Base-by-base conservation (phyloP, 1,140 invertebrate genomes). In the Scaptomyza pallida region DNA sequence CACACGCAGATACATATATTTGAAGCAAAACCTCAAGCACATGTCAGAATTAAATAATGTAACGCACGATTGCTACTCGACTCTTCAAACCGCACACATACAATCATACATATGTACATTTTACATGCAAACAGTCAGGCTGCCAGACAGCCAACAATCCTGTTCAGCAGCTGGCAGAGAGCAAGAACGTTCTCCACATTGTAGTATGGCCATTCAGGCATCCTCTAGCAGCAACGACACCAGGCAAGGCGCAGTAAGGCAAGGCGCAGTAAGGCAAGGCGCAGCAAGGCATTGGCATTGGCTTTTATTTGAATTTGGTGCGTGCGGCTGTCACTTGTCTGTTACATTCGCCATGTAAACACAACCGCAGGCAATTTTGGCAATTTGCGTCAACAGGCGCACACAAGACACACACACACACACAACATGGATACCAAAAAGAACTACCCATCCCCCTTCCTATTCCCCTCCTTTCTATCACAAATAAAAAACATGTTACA, bases 21-120 rank as follows among this genome's bases (percentile, higher is more conserved):
- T 62, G 63, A 45, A 65, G 44, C 64, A 81, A 85, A 85, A 77
- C 81, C 81, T 83, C 82, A 78, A 86, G 81, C 81, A 86, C 81
- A 88, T 86, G 81, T 88, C 81, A 86, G 75, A 88, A 86, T 86
- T 88, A 86, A 86, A 86, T 88, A 86, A 88, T 81, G 81, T 86
- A 81, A 78, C 81, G 80, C 80, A 85, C 80, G 81, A 77, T 85
- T 85, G 82, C 81, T 69, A 72, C 56, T 52, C 70, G 62, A 54
- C 67, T 51, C 45, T 41, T 37, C 48, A 26, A 43, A 19, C 16
- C 45, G 10, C 33, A 10, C 40, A 16, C 17, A 10, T 9, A 10
- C 35, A 30, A n/a, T n/a, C 3, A 2, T 1, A 5, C 15, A 13
- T 54, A 40, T 21, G 5, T 35, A 51, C 17, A 35, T 51, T 26